Evolutionary conservation across 2,888 invertebrate species (phyloP), one percentile per base, ranked within the genome.

Genomic region (Odontocerum albicorne): DNA sequence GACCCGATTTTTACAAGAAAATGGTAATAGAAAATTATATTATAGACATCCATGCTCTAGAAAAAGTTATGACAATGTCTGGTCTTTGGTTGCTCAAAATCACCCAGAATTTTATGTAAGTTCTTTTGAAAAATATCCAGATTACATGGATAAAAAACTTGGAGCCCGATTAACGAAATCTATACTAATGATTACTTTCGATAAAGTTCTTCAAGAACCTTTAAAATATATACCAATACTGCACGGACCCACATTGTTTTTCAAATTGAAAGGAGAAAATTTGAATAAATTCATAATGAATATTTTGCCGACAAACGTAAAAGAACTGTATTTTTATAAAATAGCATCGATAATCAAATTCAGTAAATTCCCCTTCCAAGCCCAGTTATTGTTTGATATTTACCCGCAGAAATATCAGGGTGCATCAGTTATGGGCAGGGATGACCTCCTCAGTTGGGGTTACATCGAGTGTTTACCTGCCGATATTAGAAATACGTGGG

Each of bases 1-100:
- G 2, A 65, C 62, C 36, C 49, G 66, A 6, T 57, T 62, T 2
- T 60, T 61, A 1, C 43, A 52, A 0, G 16, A 2, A 1, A 21
- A 40, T 0, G 12, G 49, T 1, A 8, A 21, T 0, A 1, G n/a
- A 3, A 51, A 46, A 21, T 12, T 57, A 15, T 27, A 31, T 10
- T 8, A 12, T 12, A 2, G 6, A 6, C 35, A 10, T 38, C 1
- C 13, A n/a, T n/a, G n/a, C 4, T 21, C 16, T 7, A 2, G 16
- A 16, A 19, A 21, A 8, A 31, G 39, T 32, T 50, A 46, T 40
- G 27, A 43, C 1, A 32, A 19, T 13, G 7, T 53, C 21, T 49
- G 32, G 42, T 13, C 8, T 13, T n/a, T 51, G 2, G 15, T 57
- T 1, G 49, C 47, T 12, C 35, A 47, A 19, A 49, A 60, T 36